These are phyloP conservation scores for Medauroidea extradentata DNA, from an alignment of 1,140 invertebrate genomes.

Conservation along the genomic window DNA sequence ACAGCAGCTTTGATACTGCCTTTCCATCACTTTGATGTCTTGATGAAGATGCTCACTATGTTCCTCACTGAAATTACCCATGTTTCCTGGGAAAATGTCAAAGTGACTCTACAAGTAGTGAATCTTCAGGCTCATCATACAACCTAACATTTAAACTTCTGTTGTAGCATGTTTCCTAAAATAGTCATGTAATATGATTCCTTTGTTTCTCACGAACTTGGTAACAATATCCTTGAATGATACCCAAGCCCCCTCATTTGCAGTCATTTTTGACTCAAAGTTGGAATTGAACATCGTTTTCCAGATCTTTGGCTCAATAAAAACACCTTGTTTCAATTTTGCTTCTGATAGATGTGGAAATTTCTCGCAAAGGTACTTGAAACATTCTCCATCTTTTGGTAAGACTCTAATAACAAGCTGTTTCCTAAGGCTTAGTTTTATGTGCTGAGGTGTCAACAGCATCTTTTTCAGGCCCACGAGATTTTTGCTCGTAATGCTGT, in stretches of 20 bases:
- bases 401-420: conserved; percentile 39
- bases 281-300: conserved; percentile 20
- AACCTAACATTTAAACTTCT: conserved; percentile 18
- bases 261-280: conserved; percentile 14
- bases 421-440: conserved; percentile 37
- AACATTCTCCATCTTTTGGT: conserved; percentile 18
- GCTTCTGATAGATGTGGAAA: conserved; percentile 21
- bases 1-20: conserved; percentile 33
- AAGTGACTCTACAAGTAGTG: conserved; percentile 39
- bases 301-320: conserved; percentile 29
- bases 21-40: conserved; percentile 33
- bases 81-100: conserved; percentile 32
- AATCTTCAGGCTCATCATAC: conserved; percentile 27
- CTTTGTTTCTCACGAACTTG: conserved; percentile 29
- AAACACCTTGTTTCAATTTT: conserved; percentile 28
- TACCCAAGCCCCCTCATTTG: conserved; percentile 5
- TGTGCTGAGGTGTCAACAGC: conserved; percentile 34
- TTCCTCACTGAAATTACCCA: conserved; percentile 30
- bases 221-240: background rate
- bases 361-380: conserved; percentile 21
- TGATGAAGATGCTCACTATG: conserved; percentile 33
- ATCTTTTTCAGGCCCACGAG: conserved; percentile 26
- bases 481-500: conserved; percentile 23
- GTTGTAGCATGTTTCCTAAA: conserved; percentile 28
- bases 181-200: conserved; percentile 24